Evolutionary conservation across 2,113 vertebrate genomes (phyloP).

Genomic region (Orientallactaga bullata): DNA sequence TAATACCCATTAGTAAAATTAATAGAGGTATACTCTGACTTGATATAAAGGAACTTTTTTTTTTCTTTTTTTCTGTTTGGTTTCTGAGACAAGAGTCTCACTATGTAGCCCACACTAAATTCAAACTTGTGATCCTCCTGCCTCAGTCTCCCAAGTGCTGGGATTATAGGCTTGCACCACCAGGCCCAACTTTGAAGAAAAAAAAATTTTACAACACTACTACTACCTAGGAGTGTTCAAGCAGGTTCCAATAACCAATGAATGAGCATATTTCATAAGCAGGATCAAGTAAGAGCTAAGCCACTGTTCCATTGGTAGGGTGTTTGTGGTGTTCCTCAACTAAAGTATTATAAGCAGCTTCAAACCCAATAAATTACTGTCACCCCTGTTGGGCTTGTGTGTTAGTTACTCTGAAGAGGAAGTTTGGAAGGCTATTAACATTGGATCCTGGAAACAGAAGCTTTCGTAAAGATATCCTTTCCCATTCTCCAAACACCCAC

Average conservation of each 20-base stretch:
- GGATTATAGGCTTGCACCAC: conserved; percentile 6
- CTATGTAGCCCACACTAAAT: background rate
- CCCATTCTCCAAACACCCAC: conserved; percentile 79
- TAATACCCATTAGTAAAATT: conserved; percentile 77
- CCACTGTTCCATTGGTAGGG: conserved; percentile 54
- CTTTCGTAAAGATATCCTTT: conserved; percentile 67
- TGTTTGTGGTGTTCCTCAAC: conserved; percentile 56
- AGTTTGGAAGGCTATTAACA: conserved; percentile 69
- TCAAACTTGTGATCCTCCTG: background rate
- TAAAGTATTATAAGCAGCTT: conserved; percentile 64
- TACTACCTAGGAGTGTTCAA: conserved; percentile 67
- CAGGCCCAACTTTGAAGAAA: background rate
- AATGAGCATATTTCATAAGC: conserved; percentile 66
- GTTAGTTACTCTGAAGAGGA: conserved; percentile 65
- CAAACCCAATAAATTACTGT: conserved; percentile 54
- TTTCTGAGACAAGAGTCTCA: conserved; percentile 18
- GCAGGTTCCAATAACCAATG: conserved; percentile 72
- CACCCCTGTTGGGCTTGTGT: conserved; percentile 42
- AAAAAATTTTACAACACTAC: conserved; percentile 27
- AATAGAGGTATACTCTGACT: conserved; percentile 76
- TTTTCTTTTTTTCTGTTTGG: background rate
- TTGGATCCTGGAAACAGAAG: conserved; percentile 58
- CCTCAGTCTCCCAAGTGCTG: background rate
- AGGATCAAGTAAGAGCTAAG: conserved; percentile 72
- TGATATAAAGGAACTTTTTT: conserved; percentile 75